Conservation (phyloP, 64 coral and sea anemone genomes). For the Montipora cactus region DNA sequence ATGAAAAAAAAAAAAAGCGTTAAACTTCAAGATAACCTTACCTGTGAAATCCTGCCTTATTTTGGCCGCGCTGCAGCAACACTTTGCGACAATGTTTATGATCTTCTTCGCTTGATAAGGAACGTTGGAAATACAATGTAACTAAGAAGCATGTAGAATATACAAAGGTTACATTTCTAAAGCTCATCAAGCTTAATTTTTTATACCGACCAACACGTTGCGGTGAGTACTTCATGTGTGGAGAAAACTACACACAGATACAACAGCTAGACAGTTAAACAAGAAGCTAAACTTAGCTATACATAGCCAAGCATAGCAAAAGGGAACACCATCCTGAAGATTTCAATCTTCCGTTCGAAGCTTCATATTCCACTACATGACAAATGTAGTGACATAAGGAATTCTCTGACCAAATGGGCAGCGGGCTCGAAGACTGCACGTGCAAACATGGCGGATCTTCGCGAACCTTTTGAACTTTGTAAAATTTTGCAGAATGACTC, state of each 20-base stretch:
- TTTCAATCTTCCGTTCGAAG: too few relatives aligned
- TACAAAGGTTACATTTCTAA: neutral
- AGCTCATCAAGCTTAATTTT: neutral
- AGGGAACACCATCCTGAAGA: too few relatives aligned
- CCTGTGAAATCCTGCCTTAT: conserved; percentile 39
- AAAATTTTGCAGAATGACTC: conserved; percentile 74
- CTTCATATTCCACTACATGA: too few relatives aligned
- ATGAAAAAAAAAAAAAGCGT: too few relatives aligned
- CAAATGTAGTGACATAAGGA: neutral
- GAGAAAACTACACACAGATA: too few relatives aligned
- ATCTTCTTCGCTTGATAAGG: neutral
- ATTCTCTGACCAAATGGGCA: conserved; percentile 37
- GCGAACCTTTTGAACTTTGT: conserved; percentile 81
- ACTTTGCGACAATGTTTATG: neutral
- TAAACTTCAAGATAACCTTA: neutral
- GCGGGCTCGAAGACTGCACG: conserved; percentile 62
- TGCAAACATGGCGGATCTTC: conserved; percentile 97
- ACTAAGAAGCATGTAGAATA: neutral
- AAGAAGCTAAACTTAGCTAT: too few relatives aligned
- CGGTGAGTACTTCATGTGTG: too few relatives aligned
- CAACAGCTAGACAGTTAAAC: too few relatives aligned
- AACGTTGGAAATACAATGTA: neutral
- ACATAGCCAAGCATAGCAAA: too few relatives aligned
- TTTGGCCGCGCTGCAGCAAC: neutral
- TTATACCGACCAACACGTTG: too few relatives aligned